Base-by-base conservation (phyloP, 2,797 vertebrate genomes). In the Coregonus sp. region DNA sequence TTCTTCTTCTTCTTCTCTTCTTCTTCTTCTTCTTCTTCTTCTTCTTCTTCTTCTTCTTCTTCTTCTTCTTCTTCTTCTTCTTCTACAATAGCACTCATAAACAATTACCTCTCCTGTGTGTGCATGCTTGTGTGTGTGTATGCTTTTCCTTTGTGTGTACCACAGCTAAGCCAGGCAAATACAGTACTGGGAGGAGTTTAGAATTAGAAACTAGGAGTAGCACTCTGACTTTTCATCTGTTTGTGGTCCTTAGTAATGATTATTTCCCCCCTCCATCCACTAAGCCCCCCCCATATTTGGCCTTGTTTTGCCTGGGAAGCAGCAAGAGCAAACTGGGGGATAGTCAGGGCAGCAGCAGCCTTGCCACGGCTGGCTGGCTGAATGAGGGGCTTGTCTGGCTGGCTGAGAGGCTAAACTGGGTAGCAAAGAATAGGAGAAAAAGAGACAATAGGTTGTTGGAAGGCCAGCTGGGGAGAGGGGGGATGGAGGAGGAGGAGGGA, bases 141-240 rank as follows among this genome's bases (percentile, higher is more conserved):
- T 33, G 15, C 11, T 65, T 5, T 73, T 73, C 31, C 51, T 78
- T 81, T 82, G 40, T 47, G 40, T 47, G 40, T 47, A 47, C 40
- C 40, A 47, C 9, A 47, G 40, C 40, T 47, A 47, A 47, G 40
- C 40, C 9, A 47, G 66, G 75, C 78, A 80, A 89, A 84, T 85
- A 82, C 80, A 47, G 75, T 78, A 78, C 70, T 9, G 83, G 86
- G 9, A 47, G 40, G 40, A 47, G 9, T 0, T 11, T 11, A 47
- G 76, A 66, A 47, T 47, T 47, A 80, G 29, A 78, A 73, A 75
- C 47, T 78, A 77, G 81, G 79, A 90, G 87, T 82, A 67, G 77
- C 83, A 80, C 85, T 88, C 75, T 90, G 88, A 89, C 89, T 90
- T 90, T 90, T 90, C 85, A 91, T 91, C 89, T 90, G 86, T 89